Conservation (phyloP, 2,888 invertebrate species). For the Eilema caniola region DNA sequence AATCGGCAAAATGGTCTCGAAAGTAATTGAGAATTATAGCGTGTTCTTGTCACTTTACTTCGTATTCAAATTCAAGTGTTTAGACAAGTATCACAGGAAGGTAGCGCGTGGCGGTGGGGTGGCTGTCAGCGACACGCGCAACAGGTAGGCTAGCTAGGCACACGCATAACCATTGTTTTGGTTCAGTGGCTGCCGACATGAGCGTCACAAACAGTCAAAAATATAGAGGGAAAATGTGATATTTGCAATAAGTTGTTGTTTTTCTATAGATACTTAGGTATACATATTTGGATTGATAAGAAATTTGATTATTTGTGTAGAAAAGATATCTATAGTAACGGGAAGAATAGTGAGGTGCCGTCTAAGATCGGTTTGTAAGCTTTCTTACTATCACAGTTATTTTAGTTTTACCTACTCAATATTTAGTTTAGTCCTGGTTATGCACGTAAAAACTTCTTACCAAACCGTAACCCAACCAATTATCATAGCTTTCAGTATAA, state of each 20-base stretch:
- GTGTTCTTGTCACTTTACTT: background rate
- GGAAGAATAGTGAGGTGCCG: too few relatives aligned
- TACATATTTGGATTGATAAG: background rate
- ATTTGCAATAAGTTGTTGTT: background rate
- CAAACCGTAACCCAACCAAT: too few relatives aligned
- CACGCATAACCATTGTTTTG: background rate
- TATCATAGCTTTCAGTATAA: too few relatives aligned
- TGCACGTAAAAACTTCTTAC: too few relatives aligned
- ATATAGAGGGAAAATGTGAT: background rate
- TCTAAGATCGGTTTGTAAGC: too few relatives aligned
- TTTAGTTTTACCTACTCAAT: too few relatives aligned
- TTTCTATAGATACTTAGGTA: background rate
- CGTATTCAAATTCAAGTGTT: background rate
- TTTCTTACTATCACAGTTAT: too few relatives aligned
- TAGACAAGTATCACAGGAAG: background rate
- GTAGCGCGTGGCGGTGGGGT: background rate
- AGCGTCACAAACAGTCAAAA: background rate
- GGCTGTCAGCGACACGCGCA: conserved; percentile 6
- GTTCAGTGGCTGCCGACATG: background rate
- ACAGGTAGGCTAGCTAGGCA: background rate
- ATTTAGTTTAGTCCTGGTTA: too few relatives aligned
- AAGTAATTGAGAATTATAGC: background rate
- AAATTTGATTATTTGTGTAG: too few relatives aligned
- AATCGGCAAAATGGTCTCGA: background rate
- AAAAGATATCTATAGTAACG: too few relatives aligned